These are phyloP conservation scores for Todus mexicanus DNA, from an alignment of 2,797 vertebrate species.

Conservation along the genomic window DNA sequence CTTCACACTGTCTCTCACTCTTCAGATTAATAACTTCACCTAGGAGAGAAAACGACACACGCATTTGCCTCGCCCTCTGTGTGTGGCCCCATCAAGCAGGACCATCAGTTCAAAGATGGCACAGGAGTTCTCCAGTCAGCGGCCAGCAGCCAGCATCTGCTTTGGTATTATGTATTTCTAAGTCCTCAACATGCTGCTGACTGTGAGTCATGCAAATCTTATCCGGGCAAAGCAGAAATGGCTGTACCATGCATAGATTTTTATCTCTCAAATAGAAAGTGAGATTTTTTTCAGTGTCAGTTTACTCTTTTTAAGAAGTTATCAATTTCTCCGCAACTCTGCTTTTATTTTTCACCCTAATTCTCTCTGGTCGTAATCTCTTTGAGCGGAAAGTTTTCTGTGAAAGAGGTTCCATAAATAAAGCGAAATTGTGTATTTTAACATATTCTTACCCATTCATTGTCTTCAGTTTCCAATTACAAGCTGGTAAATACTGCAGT, in stretches of 20 bases:
- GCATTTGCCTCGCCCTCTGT: background rate
- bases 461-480: background rate
- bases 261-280: slow-evolving; percentile 53
- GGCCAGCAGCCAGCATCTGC: background rate
- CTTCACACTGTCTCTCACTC: background rate
- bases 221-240: slow-evolving; percentile 38
- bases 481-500: background rate
- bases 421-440: background rate
- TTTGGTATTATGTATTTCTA: background rate
- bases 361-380: background rate
- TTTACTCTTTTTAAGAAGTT: slow-evolving; percentile 50
- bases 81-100: background rate
- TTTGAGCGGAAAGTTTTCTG: background rate
- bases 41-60: background rate
- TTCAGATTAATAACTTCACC: background rate
- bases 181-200: background rate
- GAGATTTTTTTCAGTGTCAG: slow-evolving; percentile 35
- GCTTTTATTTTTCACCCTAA: background rate
- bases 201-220: slow-evolving; percentile 42
- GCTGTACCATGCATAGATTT: slow-evolving; percentile 3
- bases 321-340: background rate
- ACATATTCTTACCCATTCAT: background rate
- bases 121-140: background rate
- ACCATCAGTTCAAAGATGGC: background rate
- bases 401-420: background rate